phyloP scores from a whole-genome alignment of 1,140 invertebrate species.

The Rhopalosiphum padi region DNA sequence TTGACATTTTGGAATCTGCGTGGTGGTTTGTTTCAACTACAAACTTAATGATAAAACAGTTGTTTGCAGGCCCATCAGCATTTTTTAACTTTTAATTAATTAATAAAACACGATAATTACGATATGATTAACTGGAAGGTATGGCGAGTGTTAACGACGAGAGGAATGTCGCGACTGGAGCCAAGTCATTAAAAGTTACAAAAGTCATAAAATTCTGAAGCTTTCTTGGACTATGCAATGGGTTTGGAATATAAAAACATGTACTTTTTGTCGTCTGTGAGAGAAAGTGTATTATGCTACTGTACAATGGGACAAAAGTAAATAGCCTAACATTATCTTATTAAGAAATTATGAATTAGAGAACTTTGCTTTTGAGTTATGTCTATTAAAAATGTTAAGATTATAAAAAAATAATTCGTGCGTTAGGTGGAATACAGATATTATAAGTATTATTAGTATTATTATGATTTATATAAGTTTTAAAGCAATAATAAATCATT shows the following conservation, averaged over 20 bases:
- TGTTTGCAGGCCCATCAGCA: background rate
- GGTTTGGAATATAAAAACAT: background rate
- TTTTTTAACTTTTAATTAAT: slow-evolving; percentile 9
- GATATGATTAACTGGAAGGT: background rate
- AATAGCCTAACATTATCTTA: background rate
- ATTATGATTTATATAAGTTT: background rate
- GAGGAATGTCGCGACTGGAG: background rate
- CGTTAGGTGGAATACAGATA: background rate
- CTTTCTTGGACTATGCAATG: background rate
- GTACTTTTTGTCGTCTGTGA: background rate
- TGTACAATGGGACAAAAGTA: background rate
- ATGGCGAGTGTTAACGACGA: background rate
- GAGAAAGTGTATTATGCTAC: background rate
- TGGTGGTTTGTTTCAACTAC: background rate
- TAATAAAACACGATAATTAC: background rate
- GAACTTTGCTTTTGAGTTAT: background rate
- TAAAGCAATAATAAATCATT: background rate
- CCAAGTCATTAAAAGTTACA: slow-evolving; percentile 10
- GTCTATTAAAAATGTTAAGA: background rate
- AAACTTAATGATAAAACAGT: background rate
- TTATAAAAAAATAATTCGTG: background rate
- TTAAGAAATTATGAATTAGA: background rate
- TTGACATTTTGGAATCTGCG: background rate
- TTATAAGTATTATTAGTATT: background rate
- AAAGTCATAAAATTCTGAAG: background rate